phyloP scores from a whole-genome alignment of 2,888 invertebrate species.

The Ophonus ardosiacus region DNA sequence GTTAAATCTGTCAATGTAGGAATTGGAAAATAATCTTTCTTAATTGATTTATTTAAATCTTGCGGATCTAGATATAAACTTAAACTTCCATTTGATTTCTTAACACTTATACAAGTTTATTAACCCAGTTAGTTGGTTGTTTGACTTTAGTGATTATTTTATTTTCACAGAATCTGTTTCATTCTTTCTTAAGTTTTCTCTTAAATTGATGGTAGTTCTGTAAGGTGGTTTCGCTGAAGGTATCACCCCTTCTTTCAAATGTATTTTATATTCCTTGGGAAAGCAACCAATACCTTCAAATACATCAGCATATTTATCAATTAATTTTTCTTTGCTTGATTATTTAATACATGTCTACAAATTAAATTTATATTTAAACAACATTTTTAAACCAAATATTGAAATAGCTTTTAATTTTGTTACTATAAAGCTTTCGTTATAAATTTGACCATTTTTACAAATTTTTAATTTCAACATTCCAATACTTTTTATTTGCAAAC shows the following conservation, averaged over 20 bases:
- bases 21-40: constrained; percentile 45
- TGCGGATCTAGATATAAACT: constrained; percentile 53
- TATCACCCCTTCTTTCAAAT: constrained; percentile 36
- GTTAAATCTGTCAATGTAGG: constrained; percentile 65
- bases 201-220: constrained; percentile 54
- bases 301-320: constrained; percentile 48
- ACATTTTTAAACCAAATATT: background rate
- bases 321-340: constrained; percentile 6
- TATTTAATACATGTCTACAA: background rate
- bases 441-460: no score
- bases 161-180: no score
- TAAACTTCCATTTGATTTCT: constrained; percentile 44
- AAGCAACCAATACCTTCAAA: constrained; percentile 58
- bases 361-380: constrained; percentile 9
- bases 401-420: background rate
- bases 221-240: constrained; percentile 50
- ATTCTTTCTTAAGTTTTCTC: constrained; percentile 47
- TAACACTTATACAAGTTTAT: constrained; percentile 51
- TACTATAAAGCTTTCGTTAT: background rate
- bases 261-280: constrained; percentile 53
- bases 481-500: background rate
- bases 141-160: background rate
- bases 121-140: constrained; percentile 45
- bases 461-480: no score
- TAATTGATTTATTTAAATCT: constrained; percentile 52